Percentiles rank a stretch among this genome's conserved stretches.
Evolutionary conservation across 1,140 invertebrate species (phyloP).

Genomic region (Procambarus virginalis): DNA sequence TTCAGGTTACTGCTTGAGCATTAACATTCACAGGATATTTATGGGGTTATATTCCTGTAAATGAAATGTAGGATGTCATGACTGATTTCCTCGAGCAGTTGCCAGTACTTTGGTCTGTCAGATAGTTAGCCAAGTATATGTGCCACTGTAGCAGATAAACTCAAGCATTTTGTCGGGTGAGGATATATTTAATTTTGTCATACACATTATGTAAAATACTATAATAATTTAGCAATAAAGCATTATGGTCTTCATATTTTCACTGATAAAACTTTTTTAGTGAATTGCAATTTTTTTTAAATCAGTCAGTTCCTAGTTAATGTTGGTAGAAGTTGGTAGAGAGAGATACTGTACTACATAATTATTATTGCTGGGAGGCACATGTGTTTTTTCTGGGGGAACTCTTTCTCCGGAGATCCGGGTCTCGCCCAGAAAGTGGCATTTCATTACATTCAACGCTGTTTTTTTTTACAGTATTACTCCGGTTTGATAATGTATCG

Average conservation of each 20-base stretch:
- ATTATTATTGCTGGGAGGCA: not conserved
- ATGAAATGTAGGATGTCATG: not conserved
- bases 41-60: not conserved
- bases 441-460: no score
- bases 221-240: not conserved
- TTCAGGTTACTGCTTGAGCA: not conserved
- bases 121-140: not conserved
- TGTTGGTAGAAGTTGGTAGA: not conserved
- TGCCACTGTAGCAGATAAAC: constrained; percentile 8
- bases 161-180: not conserved
- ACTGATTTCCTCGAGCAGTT: not conserved
- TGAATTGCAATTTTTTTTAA: not conserved
- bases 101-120: not conserved
- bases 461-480: no score
- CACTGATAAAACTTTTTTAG: not conserved
- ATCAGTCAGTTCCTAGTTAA: not conserved
- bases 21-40: not conserved
- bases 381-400: no score
- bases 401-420: no score
- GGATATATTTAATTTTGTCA: not conserved
- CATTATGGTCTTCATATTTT: not conserved
- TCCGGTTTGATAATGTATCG: no score
- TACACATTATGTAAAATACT: not conserved
- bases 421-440: no score
- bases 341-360: not conserved